Evolutionary conservation across 1,140 invertebrate genomes (phyloP).

Genomic region (Panulirus ornatus): DNA sequence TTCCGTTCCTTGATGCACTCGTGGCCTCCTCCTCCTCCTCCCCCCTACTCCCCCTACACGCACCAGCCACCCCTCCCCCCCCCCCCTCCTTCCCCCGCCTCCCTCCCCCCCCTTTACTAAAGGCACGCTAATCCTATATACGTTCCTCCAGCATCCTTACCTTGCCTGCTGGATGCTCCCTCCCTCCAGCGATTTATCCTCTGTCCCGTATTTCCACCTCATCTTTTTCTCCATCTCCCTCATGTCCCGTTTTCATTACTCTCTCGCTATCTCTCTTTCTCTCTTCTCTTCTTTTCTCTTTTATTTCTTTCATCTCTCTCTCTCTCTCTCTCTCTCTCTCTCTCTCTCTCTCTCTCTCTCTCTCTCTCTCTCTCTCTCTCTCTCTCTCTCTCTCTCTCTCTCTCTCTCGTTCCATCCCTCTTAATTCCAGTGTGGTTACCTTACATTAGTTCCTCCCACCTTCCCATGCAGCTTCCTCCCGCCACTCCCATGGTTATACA

Average conservation of each 20-base stretch:
- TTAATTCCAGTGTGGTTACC: background rate
- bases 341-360: too few relatives aligned
- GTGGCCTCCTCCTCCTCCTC: background rate
- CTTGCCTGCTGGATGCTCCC: background rate
- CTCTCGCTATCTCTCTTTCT: background rate
- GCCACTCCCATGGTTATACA: too few relatives aligned
- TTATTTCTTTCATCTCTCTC: background rate
- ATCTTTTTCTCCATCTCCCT: conserved; percentile 13
- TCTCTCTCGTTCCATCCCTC: background rate
- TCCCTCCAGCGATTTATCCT: background rate
- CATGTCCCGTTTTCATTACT: background rate
- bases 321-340: background rate
- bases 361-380: too few relatives aligned
- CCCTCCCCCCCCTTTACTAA: conserved; percentile 17
- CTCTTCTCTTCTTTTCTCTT: background rate
- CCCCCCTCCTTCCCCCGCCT: background rate
- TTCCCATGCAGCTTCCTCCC: background rate
- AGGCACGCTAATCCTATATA: conserved; percentile 31
- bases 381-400: background rate
- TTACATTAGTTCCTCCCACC: background rate
- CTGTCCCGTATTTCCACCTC: background rate
- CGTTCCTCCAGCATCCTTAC: conserved; percentile 5
- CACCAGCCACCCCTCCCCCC: conserved; percentile 2
- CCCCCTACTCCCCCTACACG: background rate
- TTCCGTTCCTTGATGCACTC: background rate